Conservation (phyloP, 2,113 vertebrate genomes). For the Raja brachyura region DNA sequence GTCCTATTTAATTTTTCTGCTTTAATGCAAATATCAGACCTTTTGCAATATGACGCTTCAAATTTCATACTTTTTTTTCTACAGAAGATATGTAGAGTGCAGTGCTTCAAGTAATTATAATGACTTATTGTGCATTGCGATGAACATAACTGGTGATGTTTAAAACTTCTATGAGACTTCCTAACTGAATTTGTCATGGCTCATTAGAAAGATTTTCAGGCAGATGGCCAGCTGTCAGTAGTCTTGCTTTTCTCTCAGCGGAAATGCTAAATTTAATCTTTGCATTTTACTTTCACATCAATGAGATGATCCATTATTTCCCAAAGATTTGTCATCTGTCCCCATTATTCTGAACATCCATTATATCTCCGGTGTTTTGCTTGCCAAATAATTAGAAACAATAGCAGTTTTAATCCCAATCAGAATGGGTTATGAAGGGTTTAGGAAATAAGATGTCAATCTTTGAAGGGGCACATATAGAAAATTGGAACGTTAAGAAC, state of each 20-base stretch:
- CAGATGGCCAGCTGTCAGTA: neutral
- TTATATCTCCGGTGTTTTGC: neutral
- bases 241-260: neutral
- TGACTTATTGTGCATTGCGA: neutral
- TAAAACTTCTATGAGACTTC: neutral
- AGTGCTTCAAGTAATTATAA: neutral
- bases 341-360: neutral
- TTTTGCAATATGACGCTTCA: neutral
- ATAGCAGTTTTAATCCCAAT: neutral
- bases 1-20: neutral
- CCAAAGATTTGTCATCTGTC: neutral
- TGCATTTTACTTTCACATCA: constrained; percentile 7
- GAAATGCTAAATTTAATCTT: constrained; percentile 29
- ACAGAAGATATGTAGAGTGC: neutral
- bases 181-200: neutral
- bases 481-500: neutral
- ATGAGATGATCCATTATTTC: constrained; percentile 5
- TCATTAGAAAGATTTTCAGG: neutral
- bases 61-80: neutral
- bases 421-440: neutral
- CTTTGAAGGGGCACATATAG: neutral
- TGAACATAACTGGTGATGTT: neutral
- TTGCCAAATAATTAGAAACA: neutral
- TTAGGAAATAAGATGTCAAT: neutral
- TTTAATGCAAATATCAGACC: neutral